phyloP scores from a whole-genome alignment of 2,113 vertebrate genomes.

The Notarius lentiginosus region DNA sequence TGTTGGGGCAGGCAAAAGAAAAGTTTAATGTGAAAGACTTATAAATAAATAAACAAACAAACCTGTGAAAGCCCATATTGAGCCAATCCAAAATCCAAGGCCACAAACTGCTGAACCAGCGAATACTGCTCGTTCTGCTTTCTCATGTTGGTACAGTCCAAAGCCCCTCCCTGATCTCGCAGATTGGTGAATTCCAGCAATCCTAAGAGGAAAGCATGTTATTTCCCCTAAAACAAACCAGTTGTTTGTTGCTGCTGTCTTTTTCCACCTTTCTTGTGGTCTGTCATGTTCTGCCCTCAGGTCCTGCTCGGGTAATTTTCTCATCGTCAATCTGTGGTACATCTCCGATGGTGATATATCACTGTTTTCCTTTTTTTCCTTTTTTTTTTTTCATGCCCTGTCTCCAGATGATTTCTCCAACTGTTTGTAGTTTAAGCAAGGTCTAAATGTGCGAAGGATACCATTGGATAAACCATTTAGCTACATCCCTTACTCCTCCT shows the following conservation, averaged over 20 bases:
- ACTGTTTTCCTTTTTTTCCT: not conserved
- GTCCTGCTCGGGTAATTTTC: constrained; percentile 13
- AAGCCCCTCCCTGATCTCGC: not conserved
- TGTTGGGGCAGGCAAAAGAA: not conserved
- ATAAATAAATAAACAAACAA: not conserved
- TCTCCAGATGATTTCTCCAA: not conserved
- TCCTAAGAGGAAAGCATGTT: not conserved
- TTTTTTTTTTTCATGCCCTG: not conserved
- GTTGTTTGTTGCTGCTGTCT: constrained; percentile 6
- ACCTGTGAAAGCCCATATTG: not conserved
- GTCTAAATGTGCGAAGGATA: not conserved
- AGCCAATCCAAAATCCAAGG: not conserved
- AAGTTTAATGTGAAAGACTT: no score
- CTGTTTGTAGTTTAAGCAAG: not conserved
- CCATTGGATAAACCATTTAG: not conserved
- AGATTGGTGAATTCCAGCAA: constrained; percentile 9
- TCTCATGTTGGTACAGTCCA: not conserved
- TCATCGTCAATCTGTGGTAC: not conserved
- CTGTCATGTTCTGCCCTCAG: constrained; percentile 14
- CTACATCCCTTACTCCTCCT: not conserved
- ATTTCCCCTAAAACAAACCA: constrained; percentile 12
- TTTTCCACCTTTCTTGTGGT: constrained; percentile 7
- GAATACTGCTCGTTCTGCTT: not conserved
- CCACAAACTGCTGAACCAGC: not conserved
- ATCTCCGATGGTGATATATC: constrained; percentile 2